Percentiles rank a stretch among this genome's conserved stretches.
These are phyloP conservation scores for Hybognathus amarus DNA, from an alignment of 2,797 vertebrate genomes.

Conservation along the genomic window DNA sequence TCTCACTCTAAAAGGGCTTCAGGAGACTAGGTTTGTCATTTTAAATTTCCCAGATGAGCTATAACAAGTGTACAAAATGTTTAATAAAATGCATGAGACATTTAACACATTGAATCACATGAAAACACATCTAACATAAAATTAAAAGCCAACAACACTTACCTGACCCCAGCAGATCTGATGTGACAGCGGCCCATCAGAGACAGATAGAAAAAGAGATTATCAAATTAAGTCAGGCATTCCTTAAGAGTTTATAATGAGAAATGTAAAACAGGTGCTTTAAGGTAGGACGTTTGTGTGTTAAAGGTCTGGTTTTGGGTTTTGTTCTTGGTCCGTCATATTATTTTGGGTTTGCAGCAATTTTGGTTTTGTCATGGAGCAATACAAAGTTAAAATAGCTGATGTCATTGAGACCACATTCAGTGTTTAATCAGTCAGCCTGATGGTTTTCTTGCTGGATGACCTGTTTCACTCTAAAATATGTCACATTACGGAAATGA, in stretches of 20 bases:
- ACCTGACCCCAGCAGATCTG: constrained; percentile 83
- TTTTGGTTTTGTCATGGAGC: background rate
- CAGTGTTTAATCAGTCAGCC: background rate
- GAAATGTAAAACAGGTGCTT: background rate
- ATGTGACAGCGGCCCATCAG: constrained; percentile 20
- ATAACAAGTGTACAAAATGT: constrained; percentile 53
- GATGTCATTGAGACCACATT: background rate
- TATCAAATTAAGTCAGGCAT: background rate
- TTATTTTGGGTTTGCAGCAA: background rate
- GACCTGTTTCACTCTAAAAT: background rate
- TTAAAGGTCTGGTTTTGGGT: background rate
- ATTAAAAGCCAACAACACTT: constrained; percentile 44
- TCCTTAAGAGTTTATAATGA: background rate
- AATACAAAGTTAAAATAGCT: background rate
- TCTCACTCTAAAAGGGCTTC: background rate
- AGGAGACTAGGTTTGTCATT: constrained; percentile 15
- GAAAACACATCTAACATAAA: background rate
- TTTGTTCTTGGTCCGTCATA: background rate
- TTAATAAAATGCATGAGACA: constrained; percentile 34
- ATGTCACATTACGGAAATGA: background rate
- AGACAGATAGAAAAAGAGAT: constrained; percentile 29
- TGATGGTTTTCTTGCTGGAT: background rate
- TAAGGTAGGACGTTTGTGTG: background rate
- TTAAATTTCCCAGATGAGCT: constrained; percentile 43
- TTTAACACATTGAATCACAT: constrained; percentile 28